These are phyloP conservation scores for Protophormia terraenovae DNA, from an alignment of 2,888 invertebrate species.

Conservation along the genomic window DNA sequence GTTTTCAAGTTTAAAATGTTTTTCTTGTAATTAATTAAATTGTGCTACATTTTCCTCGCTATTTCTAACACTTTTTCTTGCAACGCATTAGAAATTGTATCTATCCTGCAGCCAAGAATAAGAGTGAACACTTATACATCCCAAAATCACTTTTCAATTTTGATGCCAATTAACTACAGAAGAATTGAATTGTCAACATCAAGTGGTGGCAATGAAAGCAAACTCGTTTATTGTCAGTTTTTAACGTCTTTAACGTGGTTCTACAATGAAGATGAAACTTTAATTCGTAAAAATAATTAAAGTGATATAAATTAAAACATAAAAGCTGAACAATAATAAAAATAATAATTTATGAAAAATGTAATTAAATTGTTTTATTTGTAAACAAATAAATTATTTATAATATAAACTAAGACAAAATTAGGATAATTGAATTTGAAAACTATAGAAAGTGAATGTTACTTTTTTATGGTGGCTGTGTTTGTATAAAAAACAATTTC, in stretches of 20 bases:
- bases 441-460: no score
- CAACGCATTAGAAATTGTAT: neutral
- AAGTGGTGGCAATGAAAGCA: neutral
- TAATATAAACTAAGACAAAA: no score
- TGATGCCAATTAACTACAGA: constrained; percentile 30
- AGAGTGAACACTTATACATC: neutral
- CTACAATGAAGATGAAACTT: constrained; percentile 44
- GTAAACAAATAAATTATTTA: no score
- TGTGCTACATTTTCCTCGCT: constrained; percentile 1
- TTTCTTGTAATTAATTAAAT: neutral
- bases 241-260: neutral
- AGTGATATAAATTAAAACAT: neutral
- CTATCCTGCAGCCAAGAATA: neutral
- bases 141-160: neutral
- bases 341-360: neutral
- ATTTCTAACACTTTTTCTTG: constrained; percentile 9
- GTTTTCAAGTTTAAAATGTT: neutral
- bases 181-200: constrained; percentile 8
- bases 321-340: no score
- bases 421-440: no score
- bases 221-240: constrained; percentile 26
- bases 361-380: no score
- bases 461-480: no score
- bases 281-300: neutral
- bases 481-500: no score